Conservation (phyloP, 2,888 invertebrate genomes). For the Cheilosia impressa region DNA sequence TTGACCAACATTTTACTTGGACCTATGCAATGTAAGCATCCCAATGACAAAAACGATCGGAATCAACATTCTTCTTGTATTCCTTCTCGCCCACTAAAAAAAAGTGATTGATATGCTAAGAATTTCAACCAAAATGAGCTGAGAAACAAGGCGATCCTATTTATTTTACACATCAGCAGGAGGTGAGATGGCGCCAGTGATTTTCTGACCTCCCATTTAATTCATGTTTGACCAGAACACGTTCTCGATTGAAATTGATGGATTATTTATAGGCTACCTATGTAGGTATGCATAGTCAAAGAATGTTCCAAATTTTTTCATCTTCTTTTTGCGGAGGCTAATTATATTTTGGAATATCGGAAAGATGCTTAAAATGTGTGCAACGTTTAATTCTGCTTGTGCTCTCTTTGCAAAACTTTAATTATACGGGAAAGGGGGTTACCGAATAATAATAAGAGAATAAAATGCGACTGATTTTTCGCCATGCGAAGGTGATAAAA, state of each 20-base stretch:
- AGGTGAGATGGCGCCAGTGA: conserved; percentile 82
- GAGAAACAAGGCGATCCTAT: conserved; percentile 52
- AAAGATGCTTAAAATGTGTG: conserved; percentile 21
- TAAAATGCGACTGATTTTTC: conserved; percentile 43
- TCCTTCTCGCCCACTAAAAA: conserved; percentile 26
- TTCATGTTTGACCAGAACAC: conserved; percentile 39
- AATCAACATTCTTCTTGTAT: conserved; percentile 31
- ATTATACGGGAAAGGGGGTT: conserved; percentile 35
- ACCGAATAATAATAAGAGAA: conserved; percentile 32
- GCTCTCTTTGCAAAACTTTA: conserved; percentile 38
- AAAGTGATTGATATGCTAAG: conserved; percentile 50
- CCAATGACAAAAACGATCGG: neutral
- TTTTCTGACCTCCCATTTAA: conserved; percentile 78
- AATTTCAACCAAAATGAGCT: conserved; percentile 47
- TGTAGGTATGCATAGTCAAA: neutral
- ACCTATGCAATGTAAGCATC: conserved; percentile 4
- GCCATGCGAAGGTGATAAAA: conserved; percentile 58
- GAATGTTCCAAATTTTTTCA: conserved; percentile 28
- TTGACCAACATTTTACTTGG: too few species aligned
- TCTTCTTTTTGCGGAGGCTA: conserved; percentile 1
- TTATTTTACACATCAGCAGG: conserved; percentile 79
- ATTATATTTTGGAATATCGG: conserved; percentile 31
- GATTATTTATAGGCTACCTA: conserved; percentile 47
- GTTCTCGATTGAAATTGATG: conserved; percentile 30
- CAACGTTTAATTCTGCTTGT: conserved; percentile 15